Evolutionary conservation across 2,888 invertebrate genomes (phyloP).

Genomic region (Halictus ligatus): DNA sequence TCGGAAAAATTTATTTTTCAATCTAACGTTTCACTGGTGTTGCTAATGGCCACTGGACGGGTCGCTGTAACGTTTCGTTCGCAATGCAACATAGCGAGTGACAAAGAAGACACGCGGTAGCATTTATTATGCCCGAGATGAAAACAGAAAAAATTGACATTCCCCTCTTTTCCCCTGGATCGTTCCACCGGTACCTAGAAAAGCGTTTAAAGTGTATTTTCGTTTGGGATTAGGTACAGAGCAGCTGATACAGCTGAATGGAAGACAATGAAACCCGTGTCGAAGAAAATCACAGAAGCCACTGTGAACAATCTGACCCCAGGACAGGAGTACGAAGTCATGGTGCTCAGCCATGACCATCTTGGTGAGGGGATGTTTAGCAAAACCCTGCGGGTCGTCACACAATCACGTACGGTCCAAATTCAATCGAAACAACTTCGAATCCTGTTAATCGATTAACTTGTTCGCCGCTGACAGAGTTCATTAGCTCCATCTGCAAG

Average conservation of each 20-base stretch:
- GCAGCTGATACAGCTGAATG: slow-evolving; percentile 91
- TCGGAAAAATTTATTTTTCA: too few relatives aligned
- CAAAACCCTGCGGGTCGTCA: slow-evolving; percentile 91
- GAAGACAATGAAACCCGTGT: slow-evolving; percentile 92
- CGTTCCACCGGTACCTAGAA: neutral
- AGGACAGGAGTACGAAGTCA: slow-evolving; percentile 94
- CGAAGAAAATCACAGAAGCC: slow-evolving; percentile 90
- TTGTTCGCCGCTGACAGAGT: neutral
- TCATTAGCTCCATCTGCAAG: neutral
- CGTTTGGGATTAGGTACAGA: slow-evolving; percentile 86
- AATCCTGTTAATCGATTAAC: neutral
- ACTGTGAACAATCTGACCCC: slow-evolving; percentile 92
- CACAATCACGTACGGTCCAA: slow-evolving; percentile 85
- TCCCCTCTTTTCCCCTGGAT: neutral
- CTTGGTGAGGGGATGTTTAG: slow-evolving; percentile 96
- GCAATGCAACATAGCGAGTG: too few relatives aligned
- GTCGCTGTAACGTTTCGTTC: too few relatives aligned
- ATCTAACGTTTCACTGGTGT: too few relatives aligned
- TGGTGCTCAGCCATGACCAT: slow-evolving; percentile 94
- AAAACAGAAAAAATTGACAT: neutral
- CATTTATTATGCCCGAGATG: too few relatives aligned
- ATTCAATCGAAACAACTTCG: neutral
- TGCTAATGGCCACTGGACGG: too few relatives aligned
- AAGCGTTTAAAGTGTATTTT: neutral
- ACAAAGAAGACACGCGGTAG: too few relatives aligned